Conservation (phyloP, 2,797 vertebrate species). For the Chelmon rostratus region DNA sequence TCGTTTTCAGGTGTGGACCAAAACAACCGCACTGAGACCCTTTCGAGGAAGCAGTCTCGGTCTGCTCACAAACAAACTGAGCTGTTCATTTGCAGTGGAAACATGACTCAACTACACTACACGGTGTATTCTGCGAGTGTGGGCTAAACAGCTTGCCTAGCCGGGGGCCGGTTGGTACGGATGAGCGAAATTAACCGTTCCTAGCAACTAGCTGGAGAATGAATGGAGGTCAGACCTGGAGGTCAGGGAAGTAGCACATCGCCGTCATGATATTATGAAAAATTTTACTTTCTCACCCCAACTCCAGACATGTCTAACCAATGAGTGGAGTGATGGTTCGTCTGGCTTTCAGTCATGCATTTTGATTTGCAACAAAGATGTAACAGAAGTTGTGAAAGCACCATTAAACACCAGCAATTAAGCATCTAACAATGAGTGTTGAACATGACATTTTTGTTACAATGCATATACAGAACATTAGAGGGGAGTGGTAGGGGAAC, state of each 20-base stretch:
- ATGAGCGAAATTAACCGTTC: neutral
- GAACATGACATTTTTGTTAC: slow-evolving; percentile 9
- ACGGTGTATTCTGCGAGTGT: neutral
- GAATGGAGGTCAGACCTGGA: neutral
- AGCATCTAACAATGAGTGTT: neutral
- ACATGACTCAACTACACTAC: neutral
- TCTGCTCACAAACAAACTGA: neutral
- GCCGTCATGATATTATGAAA: neutral
- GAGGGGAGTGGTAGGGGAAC: neutral
- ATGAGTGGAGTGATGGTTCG: no score
- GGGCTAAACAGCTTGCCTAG: neutral
- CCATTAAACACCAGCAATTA: neutral
- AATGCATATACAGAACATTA: neutral
- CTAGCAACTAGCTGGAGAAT: neutral
- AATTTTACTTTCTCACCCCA: neutral
- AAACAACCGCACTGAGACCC: neutral
- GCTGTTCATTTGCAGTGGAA: neutral
- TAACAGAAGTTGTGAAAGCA: neutral
- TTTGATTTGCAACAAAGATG: no score
- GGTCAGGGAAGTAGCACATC: no score
- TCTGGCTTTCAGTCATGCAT: neutral
- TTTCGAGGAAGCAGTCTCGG: neutral
- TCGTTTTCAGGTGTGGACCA: neutral
- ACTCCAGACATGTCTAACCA: neutral
- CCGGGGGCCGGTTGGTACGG: neutral